A percentile compares a stretch with the other conserved stretches of the same genome.
phyloP scores from a whole-genome alignment of 1,140 invertebrate genomes.

The Anthonomus grandis region DNA sequence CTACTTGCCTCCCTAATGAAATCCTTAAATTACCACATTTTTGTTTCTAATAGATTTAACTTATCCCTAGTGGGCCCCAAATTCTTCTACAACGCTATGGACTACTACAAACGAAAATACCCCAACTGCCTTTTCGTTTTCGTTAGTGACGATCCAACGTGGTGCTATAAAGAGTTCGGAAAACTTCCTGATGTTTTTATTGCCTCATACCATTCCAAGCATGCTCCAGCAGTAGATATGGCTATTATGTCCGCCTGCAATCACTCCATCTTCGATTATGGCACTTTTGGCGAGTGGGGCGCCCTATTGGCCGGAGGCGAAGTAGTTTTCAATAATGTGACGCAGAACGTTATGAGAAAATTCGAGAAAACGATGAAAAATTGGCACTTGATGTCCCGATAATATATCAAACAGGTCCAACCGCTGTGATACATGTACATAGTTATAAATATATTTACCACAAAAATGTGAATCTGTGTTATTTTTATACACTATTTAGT shows the following conservation, averaged over 20 bases:
- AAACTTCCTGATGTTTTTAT: slow-evolving; percentile 51
- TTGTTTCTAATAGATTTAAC: slow-evolving; percentile 45
- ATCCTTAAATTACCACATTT: background rate
- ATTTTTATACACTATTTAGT: no score
- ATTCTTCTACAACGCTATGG: slow-evolving; percentile 58
- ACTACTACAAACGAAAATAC: slow-evolving; percentile 55
- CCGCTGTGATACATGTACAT: no score
- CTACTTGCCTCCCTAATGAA: background rate
- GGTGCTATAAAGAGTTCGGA: slow-evolving; percentile 56
- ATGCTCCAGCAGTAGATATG: slow-evolving; percentile 58
- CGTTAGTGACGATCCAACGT: slow-evolving; percentile 60
- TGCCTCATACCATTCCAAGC: slow-evolving; percentile 45
- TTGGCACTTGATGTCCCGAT: no score
- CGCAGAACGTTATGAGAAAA: no score
- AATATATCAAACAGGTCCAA: no score
- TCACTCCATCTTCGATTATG: slow-evolving; percentile 66
- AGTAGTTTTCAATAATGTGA: no score
- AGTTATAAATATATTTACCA: no score
- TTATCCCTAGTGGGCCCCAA: slow-evolving; percentile 51
- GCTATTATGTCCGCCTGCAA: slow-evolving; percentile 63
- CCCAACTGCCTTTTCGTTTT: slow-evolving; percentile 55
- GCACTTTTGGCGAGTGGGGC: slow-evolving; percentile 67
- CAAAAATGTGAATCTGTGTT: no score
- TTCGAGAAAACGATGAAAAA: no score
- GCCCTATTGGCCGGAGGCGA: slow-evolving; percentile 63